Conservation (phyloP, 2,888 invertebrate species). For the Hirudinaria manillensis region DNA sequence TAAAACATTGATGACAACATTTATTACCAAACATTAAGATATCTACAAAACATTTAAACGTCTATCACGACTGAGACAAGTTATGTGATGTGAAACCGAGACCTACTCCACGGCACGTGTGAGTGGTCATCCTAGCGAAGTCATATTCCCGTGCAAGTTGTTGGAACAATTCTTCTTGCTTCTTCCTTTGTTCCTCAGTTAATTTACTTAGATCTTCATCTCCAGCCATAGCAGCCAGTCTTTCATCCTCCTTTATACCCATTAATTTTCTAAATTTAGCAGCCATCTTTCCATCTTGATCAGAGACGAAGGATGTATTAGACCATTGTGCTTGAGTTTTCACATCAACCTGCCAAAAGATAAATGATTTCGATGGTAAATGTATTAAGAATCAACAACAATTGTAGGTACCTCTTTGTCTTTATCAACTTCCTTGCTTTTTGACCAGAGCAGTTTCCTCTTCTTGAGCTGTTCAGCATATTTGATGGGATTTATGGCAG, state of each 20-base stretch:
- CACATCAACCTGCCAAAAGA: conserved; percentile 4
- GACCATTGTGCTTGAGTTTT: conserved; percentile 44
- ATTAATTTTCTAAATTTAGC: conserved; percentile 89
- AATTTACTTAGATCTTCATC: conserved; percentile 26
- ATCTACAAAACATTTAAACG: too few species aligned
- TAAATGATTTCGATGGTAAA: neutral
- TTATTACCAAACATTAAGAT: too few species aligned
- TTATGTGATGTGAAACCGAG: conserved; percentile 49
- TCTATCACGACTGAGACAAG: neutral
- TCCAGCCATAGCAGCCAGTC: conserved; percentile 41
- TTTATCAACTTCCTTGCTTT: conserved; percentile 41
- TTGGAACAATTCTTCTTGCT: conserved; percentile 71
- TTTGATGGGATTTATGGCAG: conserved; percentile 70
- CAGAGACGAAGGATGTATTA: conserved; percentile 75
- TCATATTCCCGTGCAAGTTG: conserved; percentile 94
- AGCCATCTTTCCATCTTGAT: conserved; percentile 82
- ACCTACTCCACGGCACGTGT: conserved; percentile 74
- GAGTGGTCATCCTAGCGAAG: conserved; percentile 87
- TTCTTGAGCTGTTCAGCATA: conserved; percentile 76
- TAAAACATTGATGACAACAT: too few species aligned
- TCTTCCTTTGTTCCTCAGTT: conserved; percentile 45
- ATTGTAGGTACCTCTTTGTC: conserved; percentile 1
- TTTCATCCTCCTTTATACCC: conserved; percentile 60
- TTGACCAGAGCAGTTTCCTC: conserved; percentile 77
- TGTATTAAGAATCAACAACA: neutral